These are phyloP conservation scores for Nephrocerus scutellatus DNA, from an alignment of 2,888 invertebrate species.

Conservation along the genomic window DNA sequence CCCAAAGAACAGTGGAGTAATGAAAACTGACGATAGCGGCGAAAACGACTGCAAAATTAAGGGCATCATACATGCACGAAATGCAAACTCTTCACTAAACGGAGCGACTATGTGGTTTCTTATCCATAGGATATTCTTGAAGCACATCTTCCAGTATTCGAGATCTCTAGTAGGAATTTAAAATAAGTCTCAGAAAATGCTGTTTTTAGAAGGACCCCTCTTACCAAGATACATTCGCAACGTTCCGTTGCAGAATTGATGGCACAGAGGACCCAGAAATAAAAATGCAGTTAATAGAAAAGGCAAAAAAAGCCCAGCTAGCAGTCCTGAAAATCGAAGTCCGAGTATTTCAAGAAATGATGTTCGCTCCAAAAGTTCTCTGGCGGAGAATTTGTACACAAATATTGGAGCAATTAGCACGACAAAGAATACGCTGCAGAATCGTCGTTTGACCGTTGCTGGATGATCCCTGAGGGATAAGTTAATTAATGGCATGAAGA, in stretches of 20 bases:
- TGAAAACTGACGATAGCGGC: conserved; percentile 67
- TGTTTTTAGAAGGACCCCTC: neutral
- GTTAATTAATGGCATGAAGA: neutral
- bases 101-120: conserved; percentile 88
- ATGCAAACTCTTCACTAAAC: conserved; percentile 91
- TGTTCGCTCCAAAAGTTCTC: conserved; percentile 55
- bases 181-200: neutral
- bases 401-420: conserved; percentile 73
- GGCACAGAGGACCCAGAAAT: conserved; percentile 75
- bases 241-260: conserved; percentile 63
- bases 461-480: conserved; percentile 71
- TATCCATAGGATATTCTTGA: conserved; percentile 74
- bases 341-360: conserved; percentile 68
- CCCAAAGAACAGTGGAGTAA: conserved; percentile 88
- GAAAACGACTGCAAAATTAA: conserved; percentile 74
- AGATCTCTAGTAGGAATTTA: conserved; percentile 52
- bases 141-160: conserved; percentile 63
- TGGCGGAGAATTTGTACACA: conserved; percentile 64
- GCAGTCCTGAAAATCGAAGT: conserved; percentile 63
- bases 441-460: conserved; percentile 76
- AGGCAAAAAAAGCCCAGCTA: conserved; percentile 67
- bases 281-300: conserved; percentile 70
- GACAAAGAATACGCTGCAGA: conserved; percentile 76
- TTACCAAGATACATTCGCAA: conserved; percentile 63
- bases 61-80: conserved; percentile 92